Evolutionary conservation across 2,113 vertebrate species (phyloP), one percentile per base, ranked within the genome.

Genomic region (Oreotrochilus melanogaster): DNA sequence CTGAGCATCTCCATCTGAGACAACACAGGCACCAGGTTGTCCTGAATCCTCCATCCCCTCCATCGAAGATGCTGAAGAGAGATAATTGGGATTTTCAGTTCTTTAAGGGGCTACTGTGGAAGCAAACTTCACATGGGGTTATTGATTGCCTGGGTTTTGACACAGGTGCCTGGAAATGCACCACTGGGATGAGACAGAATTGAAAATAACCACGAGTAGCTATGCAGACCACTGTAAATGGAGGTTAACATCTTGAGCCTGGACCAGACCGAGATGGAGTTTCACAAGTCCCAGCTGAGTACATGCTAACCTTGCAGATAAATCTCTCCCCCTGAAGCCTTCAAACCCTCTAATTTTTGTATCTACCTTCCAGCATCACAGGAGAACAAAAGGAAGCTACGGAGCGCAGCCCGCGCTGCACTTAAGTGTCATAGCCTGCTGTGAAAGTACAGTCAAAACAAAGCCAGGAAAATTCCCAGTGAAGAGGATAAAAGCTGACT

Each of bases 21-120:
- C 1, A 7, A 22, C 0, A 1, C 0, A 42, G 37, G 17, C 43
- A 42, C 35, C 37, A n/a, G 39, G 23, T n/a, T 8, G 53, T 82
- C 78, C 28, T 17, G 47, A 80, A 45, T 31, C 27, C 39, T 33
- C 61, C 30, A 19, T 27, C 45, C 33, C n/a, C 71, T 43, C 13
- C 79, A 45, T 4, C 39, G 21, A 10, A 65, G 30, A 27, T 0
- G 37, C 16, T 7, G 15, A 21, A 21, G 0, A 11, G 18, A 33
- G 39, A 76, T 7, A 73, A 79, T 0, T 31, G 31, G 53, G 17
- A 57, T 48, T 81, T 56, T 31, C 48, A 61, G 10, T 27, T 67
- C 33, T 64, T 65, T 47, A 47, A 51, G 51, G 11, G 7, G 14
- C 14, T 75, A 3, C 2, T 24, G 14, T 4, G 28, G 53, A 78